Evolutionary conservation across 2,113 vertebrate genomes (phyloP).

Genomic region (Triplophysa tibetana): DNA sequence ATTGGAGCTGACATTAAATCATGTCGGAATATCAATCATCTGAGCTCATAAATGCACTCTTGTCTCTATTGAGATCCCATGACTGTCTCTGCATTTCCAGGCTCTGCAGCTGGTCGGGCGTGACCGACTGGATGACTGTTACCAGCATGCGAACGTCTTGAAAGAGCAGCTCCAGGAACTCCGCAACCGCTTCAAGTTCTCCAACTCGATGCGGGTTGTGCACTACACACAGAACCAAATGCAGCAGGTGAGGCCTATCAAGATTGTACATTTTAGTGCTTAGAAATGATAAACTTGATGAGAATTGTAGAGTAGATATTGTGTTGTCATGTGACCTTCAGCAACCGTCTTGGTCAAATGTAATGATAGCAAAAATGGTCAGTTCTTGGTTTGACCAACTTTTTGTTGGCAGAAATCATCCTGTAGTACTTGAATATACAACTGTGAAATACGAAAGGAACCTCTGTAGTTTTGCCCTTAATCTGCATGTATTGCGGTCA

Average conservation of each 20-base stretch:
- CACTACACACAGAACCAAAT: constrained; percentile 82
- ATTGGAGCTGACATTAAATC: neutral
- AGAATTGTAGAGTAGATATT: neutral
- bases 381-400: no score
- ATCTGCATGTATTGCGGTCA: no score
- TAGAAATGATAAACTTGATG: neutral
- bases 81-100: constrained; percentile 56
- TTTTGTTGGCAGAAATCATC: no score
- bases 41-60: neutral
- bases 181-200: constrained; percentile 79
- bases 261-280: neutral
- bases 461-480: no score
- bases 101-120: constrained; percentile 65
- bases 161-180: constrained; percentile 80
- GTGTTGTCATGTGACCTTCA: neutral
- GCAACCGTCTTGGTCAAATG: no score
- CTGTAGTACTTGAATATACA: no score
- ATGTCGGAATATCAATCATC: constrained; percentile 7
- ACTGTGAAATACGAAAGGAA: no score
- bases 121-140: constrained; percentile 81
- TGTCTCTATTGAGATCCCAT: neutral
- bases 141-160: constrained; percentile 74
- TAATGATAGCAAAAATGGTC: no score
- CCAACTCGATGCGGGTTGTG: constrained; percentile 74
- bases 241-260: constrained; percentile 76